A percentile compares a stretch with the other conserved stretches of the same genome.
phyloP scores from a whole-genome alignment of 1,140 invertebrate species.

The Drosophila teissieri region DNA sequence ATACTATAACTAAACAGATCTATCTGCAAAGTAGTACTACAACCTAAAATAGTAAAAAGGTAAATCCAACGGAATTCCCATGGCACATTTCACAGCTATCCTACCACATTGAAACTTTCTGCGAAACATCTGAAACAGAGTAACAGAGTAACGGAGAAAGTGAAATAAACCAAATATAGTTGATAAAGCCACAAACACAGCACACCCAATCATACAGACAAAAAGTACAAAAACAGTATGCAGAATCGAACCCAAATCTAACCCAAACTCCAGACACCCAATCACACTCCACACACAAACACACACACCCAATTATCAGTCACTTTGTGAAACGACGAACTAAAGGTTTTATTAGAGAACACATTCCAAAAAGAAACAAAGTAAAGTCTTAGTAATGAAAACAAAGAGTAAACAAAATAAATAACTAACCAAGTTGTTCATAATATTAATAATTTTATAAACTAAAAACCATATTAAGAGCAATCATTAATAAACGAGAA shows the following conservation, averaged over 20 bases:
- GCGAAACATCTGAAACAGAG: conserved; percentile 7
- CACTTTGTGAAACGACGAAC: conserved; percentile 40
- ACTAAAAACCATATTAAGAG: conserved; percentile 34
- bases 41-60: conserved; percentile 16
- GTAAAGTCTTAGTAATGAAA: conserved; percentile 75
- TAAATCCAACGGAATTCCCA: conserved; percentile 34
- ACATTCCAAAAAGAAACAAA: conserved; percentile 81
- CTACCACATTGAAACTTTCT: conserved; percentile 14
- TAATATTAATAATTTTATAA: conserved; percentile 46
- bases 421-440: conserved; percentile 44
- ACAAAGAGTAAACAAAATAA: conserved; percentile 55
- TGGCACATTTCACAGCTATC: conserved; percentile 30
- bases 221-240: conserved; percentile 78
- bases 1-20: conserved; percentile 16
- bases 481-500: conserved; percentile 49
- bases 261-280: conserved; percentile 13
- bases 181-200: conserved; percentile 44
- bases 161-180: conserved; percentile 80
- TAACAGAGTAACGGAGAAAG: conserved; percentile 15
- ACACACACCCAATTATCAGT: conserved; percentile 25
- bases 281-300: conserved; percentile 9
- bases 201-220: conserved; percentile 40
- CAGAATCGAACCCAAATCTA: conserved; percentile 42
- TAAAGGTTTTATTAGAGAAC: conserved; percentile 75
- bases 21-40: conserved; percentile 5